Evolutionary conservation across 2,113 vertebrate genomes (phyloP).

Genomic region (Tragelaphus strepsiceros): DNA sequence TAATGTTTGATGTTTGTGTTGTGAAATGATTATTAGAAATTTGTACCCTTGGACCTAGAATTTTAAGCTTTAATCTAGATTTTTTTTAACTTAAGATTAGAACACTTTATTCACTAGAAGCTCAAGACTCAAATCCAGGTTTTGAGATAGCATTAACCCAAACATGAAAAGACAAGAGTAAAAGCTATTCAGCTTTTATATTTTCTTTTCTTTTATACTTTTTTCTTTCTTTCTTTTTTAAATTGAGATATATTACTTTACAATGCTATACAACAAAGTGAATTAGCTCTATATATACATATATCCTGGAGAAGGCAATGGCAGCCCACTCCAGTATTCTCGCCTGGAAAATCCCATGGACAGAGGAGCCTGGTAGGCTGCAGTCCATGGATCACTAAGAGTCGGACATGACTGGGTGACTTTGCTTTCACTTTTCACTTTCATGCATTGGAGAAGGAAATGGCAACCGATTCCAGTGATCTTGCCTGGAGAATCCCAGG

Average conservation of each 20-base stretch:
- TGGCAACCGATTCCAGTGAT: too few relatives aligned
- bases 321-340: too few relatives aligned
- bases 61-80: background rate
- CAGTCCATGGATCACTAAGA: too few relatives aligned
- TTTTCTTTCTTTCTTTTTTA: background rate
- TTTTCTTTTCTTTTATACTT: background rate
- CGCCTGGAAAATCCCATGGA: too few relatives aligned
- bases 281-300: too few relatives aligned
- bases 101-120: background rate
- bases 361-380: too few relatives aligned
- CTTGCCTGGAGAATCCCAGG: too few relatives aligned
- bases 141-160: background rate
- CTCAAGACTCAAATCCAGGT: background rate
- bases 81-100: background rate
- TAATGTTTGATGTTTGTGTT: background rate
- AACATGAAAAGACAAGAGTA: background rate
- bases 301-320: background rate
- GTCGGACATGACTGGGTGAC: rapidly evolving
- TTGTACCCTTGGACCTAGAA: background rate
- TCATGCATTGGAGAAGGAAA: too few relatives aligned
- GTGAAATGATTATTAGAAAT: background rate
- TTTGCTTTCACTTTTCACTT: too few relatives aligned
- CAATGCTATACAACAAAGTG: too few relatives aligned
- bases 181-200: background rate
- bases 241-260: too few relatives aligned